These are phyloP conservation scores for Todus mexicanus DNA, from an alignment of 2,797 vertebrate genomes.

Conservation along the genomic window DNA sequence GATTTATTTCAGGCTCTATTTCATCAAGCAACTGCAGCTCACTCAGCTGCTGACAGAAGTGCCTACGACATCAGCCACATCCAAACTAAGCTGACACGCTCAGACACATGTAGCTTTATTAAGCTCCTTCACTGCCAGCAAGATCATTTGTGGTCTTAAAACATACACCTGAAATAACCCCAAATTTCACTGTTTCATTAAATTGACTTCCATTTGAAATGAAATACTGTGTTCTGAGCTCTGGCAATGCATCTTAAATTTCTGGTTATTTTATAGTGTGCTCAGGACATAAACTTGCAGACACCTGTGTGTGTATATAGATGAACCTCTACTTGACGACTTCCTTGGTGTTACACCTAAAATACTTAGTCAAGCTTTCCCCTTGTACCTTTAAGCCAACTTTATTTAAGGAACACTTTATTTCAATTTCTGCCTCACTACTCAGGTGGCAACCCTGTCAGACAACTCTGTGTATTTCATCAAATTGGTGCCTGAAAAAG, in stretches of 20 bases:
- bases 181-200: background rate
- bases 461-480: background rate
- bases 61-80: background rate
- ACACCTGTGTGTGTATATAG: background rate
- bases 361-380: background rate
- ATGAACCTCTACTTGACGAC: background rate
- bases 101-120: background rate
- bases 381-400: background rate
- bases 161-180: background rate
- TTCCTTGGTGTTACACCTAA: background rate
- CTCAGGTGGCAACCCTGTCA: background rate
- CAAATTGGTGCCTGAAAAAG: background rate
- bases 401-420: background rate
- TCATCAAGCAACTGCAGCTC: background rate
- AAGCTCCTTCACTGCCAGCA: background rate
- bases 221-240: background rate
- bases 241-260: accelerated
- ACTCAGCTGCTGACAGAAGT: background rate
- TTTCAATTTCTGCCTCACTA: conserved; percentile 1
- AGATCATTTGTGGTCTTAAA: background rate
- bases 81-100: background rate
- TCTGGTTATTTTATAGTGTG: background rate
- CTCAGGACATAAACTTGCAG: background rate
- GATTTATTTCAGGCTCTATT: background rate
- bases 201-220: background rate